Conservation (phyloP, 2,797 vertebrate genomes). For the Danionella dracula region DNA sequence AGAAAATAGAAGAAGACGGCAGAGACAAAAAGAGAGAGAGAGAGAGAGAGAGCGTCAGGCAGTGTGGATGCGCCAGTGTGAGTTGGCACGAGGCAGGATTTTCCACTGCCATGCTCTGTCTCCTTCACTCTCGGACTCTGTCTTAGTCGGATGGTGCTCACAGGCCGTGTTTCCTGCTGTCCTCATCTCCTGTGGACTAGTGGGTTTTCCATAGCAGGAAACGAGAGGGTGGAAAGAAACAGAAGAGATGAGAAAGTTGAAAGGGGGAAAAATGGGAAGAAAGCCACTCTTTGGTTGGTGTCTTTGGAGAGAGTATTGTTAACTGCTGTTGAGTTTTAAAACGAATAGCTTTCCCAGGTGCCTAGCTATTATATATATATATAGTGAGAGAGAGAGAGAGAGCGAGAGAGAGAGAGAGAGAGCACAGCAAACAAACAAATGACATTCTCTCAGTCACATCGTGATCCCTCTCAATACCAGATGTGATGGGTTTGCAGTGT, state of each 20-base stretch:
- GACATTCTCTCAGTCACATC: neutral
- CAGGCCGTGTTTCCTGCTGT: slow-evolving; percentile 65
- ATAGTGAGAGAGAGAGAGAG: neutral
- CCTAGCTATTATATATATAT: no score
- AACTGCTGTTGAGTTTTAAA: neutral
- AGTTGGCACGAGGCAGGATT: slow-evolving; percentile 71
- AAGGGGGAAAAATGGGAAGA: slow-evolving; percentile 43
- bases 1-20: slow-evolving; percentile 40
- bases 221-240: slow-evolving; percentile 25
- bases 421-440: neutral
- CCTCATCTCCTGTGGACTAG: slow-evolving; percentile 65
- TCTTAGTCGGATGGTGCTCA: slow-evolving; percentile 22
- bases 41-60: slow-evolving; percentile 36
- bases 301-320: neutral
- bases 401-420: neutral
- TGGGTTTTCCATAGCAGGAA: slow-evolving; percentile 57
- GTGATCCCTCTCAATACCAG: neutral
- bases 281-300: slow-evolving; percentile 52
- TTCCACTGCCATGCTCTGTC: slow-evolving; percentile 63
- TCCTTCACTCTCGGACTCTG: slow-evolving; percentile 24
- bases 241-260: slow-evolving; percentile 10
- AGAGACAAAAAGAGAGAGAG: slow-evolving; percentile 39
- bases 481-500: slow-evolving; percentile 3
- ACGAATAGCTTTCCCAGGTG: no score
- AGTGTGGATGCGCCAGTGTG: slow-evolving; percentile 71